Evolutionary conservation across 2,113 vertebrate species (phyloP), one percentile per base, ranked within the genome.

Genomic region (Salvelinus fontinalis): DNA sequence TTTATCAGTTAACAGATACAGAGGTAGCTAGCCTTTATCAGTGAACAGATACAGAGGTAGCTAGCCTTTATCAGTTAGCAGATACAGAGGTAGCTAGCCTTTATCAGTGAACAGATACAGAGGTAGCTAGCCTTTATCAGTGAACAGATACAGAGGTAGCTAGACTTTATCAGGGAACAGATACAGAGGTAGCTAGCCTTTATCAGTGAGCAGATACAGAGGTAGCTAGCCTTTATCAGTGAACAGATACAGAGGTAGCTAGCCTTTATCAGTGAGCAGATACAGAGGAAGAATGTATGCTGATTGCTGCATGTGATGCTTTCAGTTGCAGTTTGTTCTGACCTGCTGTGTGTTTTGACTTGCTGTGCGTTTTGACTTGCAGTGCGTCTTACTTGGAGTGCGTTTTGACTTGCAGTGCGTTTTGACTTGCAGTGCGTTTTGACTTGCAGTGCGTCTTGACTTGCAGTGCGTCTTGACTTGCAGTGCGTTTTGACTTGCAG

Each of bases 81-180:
- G 29, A 29, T 29, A 3, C 97, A 0, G 98, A 97, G 97, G 98
- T 99, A 95, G n/a, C n/a, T 69, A 44, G 31, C 29, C 51, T 13
- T 66, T 66, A 29, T 24, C n/a, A 11, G 62, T 65, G 4, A 31
- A 5, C 29, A 31, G 29, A 31, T 31, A 5, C 98, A 0, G 98
- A 97, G 96, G 98, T 99, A 95, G n/a, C n/a, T 69, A 44, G 31
- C 34, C 51, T 14, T 66, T 66, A 31, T 24, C n/a, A 12, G 62
- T 27, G 29, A 31, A 1, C 29, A 31, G 29, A 31, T 31, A 5
- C 98, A 0, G 98, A 97, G 96, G 98, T 99, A 95, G n/a, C n/a
- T 69, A 31, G 31, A 24, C 51, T 14, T 66, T 66, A 31, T 24
- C n/a, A 12, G 62, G 27, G 5, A 31, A 1, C 5, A 31, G 31